Conservation (phyloP, 2,113 vertebrate species). For the Girardinichthys multiradiatus region DNA sequence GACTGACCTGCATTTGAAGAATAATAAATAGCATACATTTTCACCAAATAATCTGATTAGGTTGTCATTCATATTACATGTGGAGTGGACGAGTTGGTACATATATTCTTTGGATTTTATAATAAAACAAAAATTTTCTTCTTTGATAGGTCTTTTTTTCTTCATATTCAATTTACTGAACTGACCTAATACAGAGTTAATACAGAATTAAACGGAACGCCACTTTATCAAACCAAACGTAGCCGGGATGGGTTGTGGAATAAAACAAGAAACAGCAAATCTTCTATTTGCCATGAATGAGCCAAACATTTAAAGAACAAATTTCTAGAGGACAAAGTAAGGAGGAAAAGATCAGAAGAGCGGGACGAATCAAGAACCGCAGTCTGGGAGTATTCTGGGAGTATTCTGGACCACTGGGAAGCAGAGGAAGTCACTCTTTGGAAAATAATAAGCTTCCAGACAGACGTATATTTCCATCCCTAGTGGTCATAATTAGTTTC, state of each 20-base stretch:
- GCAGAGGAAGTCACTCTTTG: slow-evolving; percentile 4
- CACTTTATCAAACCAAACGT: neutral
- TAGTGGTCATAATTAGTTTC: neutral
- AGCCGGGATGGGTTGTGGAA: neutral
- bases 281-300: no score
- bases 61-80: neutral
- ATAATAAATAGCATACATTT: slow-evolving; percentile 37
- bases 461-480: neutral
- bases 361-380: neutral
- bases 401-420: neutral
- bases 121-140: neutral
- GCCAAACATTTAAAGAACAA: neutral
- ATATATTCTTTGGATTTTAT: neutral
- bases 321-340: neutral
- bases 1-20: neutral
- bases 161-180: neutral
- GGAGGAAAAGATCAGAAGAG: no score
- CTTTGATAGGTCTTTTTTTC: neutral
- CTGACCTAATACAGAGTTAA: neutral
- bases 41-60: neutral
- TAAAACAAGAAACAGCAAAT: neutral
- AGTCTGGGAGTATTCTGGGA: neutral
- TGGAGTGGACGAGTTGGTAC: neutral
- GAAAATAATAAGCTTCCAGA: neutral
- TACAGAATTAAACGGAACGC: neutral